A percentile compares a stretch with the other conserved stretches of the same genome.
phyloP scores from a whole-genome alignment of 2,888 invertebrate species.

The Chaetoderma sp. region DNA sequence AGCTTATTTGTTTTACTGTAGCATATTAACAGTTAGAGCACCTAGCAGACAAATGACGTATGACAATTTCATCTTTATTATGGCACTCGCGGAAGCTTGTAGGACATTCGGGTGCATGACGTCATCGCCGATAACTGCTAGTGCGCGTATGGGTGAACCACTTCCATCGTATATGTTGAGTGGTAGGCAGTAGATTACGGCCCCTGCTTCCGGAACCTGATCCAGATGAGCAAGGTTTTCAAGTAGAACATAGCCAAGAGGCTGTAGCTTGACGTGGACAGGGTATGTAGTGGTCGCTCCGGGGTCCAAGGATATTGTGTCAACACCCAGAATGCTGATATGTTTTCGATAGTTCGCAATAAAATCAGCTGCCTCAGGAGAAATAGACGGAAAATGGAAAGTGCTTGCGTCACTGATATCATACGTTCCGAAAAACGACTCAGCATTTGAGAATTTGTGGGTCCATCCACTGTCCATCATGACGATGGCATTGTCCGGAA shows the following conservation, averaged over 20 bases:
- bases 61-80: too few species aligned
- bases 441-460: slow-evolving; percentile 57
- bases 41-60: too few species aligned
- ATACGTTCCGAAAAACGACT: slow-evolving; percentile 39
- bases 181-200: slow-evolving; percentile 72
- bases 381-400: slow-evolving; percentile 67
- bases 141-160: slow-evolving; percentile 76
- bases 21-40: too few species aligned
- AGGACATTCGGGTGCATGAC: too few species aligned
- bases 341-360: slow-evolving; percentile 70
- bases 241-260: slow-evolving; percentile 71
- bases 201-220: slow-evolving; percentile 50
- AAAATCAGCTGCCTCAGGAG: slow-evolving; percentile 75
- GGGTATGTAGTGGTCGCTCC: slow-evolving; percentile 71
- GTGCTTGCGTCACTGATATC: slow-evolving; percentile 33
- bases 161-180: slow-evolving; percentile 76
- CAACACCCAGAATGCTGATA: slow-evolving; percentile 76
- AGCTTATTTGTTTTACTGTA: too few species aligned
- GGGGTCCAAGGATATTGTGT: slow-evolving; percentile 77
- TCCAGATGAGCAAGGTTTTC: slow-evolving; percentile 75
- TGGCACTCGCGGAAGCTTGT: too few species aligned
- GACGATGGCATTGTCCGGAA: slow-evolving; percentile 70
- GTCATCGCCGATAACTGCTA: slow-evolving; percentile 54
- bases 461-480: slow-evolving; percentile 70
- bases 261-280: slow-evolving; percentile 72